A percentile compares a stretch with the other conserved stretches of the same genome.
Evolutionary conservation across 2,888 invertebrate species (phyloP).

Genomic region (Chymomyza amoena): DNA sequence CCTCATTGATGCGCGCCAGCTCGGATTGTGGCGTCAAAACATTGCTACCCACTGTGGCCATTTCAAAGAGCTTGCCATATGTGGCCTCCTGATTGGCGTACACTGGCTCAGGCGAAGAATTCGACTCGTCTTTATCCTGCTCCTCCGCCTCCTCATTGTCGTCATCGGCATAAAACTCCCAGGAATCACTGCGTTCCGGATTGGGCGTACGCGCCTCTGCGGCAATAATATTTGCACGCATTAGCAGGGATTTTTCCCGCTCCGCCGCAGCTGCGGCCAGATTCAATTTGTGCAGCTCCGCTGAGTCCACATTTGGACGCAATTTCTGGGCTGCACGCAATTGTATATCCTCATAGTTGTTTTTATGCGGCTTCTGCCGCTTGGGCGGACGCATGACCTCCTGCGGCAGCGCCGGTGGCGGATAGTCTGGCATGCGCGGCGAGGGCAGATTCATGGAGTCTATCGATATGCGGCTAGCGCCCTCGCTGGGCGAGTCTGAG

Average conservation of each 20-base stretch:
- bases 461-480: slow-evolving; percentile 28
- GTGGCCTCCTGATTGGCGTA: slow-evolving; percentile 77
- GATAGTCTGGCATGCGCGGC: slow-evolving; percentile 76
- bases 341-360: slow-evolving; percentile 74
- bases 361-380: slow-evolving; percentile 70
- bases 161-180: slow-evolving; percentile 74
- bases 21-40: slow-evolving; percentile 66
- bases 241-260: slow-evolving; percentile 67
- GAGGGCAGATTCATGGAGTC: slow-evolving; percentile 49
- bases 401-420: slow-evolving; percentile 75
- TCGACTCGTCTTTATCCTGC: slow-evolving; percentile 22
- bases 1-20: slow-evolving; percentile 49
- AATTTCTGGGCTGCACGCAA: slow-evolving; percentile 42
- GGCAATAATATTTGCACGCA: slow-evolving; percentile 59
- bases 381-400: slow-evolving; percentile 72
- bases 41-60: slow-evolving; percentile 69
- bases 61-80: slow-evolving; percentile 77
- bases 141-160: slow-evolving; percentile 22
- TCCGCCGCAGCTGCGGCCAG: slow-evolving; percentile 55
- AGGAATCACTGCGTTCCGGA: slow-evolving; percentile 77
- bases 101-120: slow-evolving; percentile 75
- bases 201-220: slow-evolving; percentile 68
- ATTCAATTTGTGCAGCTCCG: slow-evolving; percentile 68
- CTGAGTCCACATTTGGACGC: slow-evolving; percentile 69
- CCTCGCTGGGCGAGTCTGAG: slow-evolving; percentile 50